Conservation (phyloP, 2,113 vertebrate species). For the Penelope pileata region DNA sequence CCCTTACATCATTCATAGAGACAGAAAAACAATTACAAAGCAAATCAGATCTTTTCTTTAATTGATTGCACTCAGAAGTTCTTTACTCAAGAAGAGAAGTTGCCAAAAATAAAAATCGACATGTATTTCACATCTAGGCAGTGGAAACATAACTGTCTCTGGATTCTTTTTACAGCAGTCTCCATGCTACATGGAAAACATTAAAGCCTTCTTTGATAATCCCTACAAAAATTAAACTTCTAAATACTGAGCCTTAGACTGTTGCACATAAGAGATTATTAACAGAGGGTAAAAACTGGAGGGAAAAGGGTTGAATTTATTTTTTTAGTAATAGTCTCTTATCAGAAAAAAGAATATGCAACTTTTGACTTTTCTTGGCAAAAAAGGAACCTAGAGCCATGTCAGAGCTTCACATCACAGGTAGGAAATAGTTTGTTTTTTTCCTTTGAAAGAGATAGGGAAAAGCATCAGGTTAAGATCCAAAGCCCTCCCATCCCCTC, state of each 20-base stretch:
- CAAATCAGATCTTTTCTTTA: slow-evolving; percentile 70
- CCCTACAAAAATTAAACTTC: background rate
- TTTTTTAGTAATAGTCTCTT: background rate
- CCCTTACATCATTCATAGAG: slow-evolving; percentile 68
- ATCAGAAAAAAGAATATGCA: background rate
- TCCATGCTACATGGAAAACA: background rate
- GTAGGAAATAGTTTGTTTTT: background rate
- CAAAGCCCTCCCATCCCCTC: background rate
- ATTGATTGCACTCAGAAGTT: slow-evolving; percentile 68
- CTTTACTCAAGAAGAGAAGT: slow-evolving; percentile 33
- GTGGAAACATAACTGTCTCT: background rate
- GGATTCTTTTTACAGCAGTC: background rate
- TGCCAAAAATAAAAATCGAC: slow-evolving; percentile 4
- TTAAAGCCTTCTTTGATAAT: background rate
- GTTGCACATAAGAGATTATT: background rate
- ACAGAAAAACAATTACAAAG: slow-evolving; percentile 74
- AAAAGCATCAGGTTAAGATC: background rate
- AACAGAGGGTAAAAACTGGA: background rate
- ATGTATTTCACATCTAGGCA: background rate
- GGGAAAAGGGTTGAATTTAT: background rate
- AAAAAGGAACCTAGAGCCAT: background rate
- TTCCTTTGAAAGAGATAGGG: background rate
- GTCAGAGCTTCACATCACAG: background rate
- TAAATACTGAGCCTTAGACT: background rate
- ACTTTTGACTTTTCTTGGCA: background rate